A percentile compares a stretch with the other conserved stretches of the same genome.
phyloP scores from a whole-genome alignment of 1,140 invertebrate genomes.

The Pygmarrhopalites habei region DNA sequence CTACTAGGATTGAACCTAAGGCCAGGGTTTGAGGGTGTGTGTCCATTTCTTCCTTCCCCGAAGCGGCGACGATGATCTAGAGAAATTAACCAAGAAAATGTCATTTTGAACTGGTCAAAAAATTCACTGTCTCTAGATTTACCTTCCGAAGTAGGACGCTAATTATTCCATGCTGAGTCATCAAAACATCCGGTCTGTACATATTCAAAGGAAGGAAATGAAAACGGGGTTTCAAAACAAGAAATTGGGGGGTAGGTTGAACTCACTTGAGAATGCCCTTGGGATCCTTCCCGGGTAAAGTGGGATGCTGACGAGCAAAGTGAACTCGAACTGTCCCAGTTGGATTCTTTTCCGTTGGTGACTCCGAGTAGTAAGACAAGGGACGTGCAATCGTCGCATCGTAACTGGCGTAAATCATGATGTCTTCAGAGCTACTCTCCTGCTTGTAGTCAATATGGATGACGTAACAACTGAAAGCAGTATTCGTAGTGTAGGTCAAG shows the following conservation, averaged over 20 bases:
- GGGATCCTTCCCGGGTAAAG: not conserved
- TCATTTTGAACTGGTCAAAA: not conserved
- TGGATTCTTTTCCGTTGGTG: not conserved
- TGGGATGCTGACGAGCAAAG: not conserved
- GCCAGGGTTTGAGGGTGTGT: no score
- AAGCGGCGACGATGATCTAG: no score
- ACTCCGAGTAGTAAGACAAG: conserved; percentile 2
- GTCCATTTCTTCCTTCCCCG: no score
- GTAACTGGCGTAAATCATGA: conserved; percentile 6
- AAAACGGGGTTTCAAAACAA: no score
- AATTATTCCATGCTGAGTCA: conserved; percentile 16
- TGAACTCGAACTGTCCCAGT: not conserved
- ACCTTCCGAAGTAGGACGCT: conserved; percentile 6
- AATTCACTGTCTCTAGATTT: not conserved
- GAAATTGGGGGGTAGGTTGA: not conserved
- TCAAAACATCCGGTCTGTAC: conserved; percentile 7
- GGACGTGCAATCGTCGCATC: conserved; percentile 21
- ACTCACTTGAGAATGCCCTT: not conserved
- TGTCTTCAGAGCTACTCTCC: not conserved
- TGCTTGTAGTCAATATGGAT: not conserved
- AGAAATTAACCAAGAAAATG: not conserved
- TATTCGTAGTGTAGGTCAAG: conserved; percentile 6
- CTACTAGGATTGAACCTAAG: no score
- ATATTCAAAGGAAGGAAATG: no score
- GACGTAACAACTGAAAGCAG: conserved; percentile 4